Conservation (phyloP, 2,797 vertebrate genomes). For the Acrossocheilus wenchowensis region DNA sequence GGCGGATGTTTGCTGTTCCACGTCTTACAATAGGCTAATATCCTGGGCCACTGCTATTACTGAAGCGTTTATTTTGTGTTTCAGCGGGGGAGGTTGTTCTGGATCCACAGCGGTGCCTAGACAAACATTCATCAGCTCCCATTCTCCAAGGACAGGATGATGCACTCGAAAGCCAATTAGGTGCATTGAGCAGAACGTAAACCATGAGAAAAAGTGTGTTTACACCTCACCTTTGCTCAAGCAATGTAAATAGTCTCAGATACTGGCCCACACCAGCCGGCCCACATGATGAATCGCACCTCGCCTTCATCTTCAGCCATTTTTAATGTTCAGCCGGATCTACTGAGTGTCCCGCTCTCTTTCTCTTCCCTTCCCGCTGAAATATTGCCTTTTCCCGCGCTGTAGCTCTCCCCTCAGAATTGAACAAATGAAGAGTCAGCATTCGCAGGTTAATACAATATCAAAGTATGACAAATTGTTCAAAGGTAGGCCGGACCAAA, state of each 20-base stretch:
- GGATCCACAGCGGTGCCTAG: background rate
- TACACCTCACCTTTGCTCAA: conserved; percentile 65
- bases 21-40: background rate
- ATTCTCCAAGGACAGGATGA: conserved; percentile 59
- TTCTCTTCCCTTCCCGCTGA: conserved; percentile 28
- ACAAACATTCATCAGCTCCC: conserved; percentile 57
- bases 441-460: conserved; percentile 49
- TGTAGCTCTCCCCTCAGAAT: conserved; percentile 27
- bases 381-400: conserved; percentile 42
- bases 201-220: conserved; percentile 63
- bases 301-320: conserved; percentile 54
- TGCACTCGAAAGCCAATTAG: conserved; percentile 70
- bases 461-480: conserved; percentile 59
- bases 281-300: conserved; percentile 68
- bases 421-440: conserved; percentile 48
- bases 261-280: conserved; percentile 62
- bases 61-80: background rate
- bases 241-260: conserved; percentile 71
- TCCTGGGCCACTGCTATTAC: background rate
- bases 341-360: background rate
- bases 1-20: background rate
- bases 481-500: conserved; percentile 42
- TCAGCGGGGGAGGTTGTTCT: background rate
- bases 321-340: conserved; percentile 27
- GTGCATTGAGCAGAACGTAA: conserved; percentile 67